These are phyloP conservation scores for Aeoliscus strigatus DNA, from an alignment of 2,797 vertebrate species.

Conservation along the genomic window DNA sequence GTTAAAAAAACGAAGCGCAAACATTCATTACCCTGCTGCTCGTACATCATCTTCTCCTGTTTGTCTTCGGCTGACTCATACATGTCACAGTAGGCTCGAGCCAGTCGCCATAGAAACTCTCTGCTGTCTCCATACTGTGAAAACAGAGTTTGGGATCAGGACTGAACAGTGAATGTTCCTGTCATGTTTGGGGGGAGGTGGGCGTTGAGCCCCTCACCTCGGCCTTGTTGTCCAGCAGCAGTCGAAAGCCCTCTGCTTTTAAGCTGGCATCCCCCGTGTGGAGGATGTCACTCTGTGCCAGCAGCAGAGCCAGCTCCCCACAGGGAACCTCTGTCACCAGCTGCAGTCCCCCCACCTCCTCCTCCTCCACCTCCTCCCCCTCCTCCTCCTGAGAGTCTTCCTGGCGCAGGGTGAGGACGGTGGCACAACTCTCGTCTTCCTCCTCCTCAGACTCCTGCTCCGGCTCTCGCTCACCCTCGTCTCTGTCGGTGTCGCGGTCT, in stretches of 20 bases:
- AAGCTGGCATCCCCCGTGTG: conserved; percentile 74
- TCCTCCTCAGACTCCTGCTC: conserved; percentile 78
- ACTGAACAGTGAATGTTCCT: background rate
- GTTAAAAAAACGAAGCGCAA: no score
- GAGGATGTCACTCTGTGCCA: conserved; percentile 82
- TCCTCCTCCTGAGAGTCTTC: conserved; percentile 77
- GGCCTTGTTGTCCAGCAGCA: conserved; percentile 82
- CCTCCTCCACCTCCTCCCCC: conserved; percentile 18
- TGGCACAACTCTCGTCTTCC: conserved; percentile 83
- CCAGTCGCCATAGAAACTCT: conserved; percentile 91
- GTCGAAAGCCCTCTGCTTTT: conserved; percentile 80
- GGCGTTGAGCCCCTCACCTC: conserved; percentile 67
- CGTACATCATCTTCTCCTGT: conserved; percentile 77
- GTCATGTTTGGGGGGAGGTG: background rate
- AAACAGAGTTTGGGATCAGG: background rate
- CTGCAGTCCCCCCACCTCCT: background rate
- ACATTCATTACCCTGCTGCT: conserved; percentile 68
- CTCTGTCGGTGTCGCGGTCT: conserved; percentile 79
- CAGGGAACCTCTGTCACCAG: conserved; percentile 50
- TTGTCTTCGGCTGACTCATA: conserved; percentile 70
- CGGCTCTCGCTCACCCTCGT: conserved; percentile 71
- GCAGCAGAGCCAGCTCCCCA: conserved; percentile 78
- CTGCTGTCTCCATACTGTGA: conserved; percentile 76
- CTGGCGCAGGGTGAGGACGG: conserved; percentile 74
- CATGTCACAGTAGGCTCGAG: conserved; percentile 87